Percentiles rank a stretch among this genome's conserved stretches.
These are phyloP conservation scores for Sebastes vulpes DNA, from an alignment of 2,797 vertebrate species.

Conservation along the genomic window DNA sequence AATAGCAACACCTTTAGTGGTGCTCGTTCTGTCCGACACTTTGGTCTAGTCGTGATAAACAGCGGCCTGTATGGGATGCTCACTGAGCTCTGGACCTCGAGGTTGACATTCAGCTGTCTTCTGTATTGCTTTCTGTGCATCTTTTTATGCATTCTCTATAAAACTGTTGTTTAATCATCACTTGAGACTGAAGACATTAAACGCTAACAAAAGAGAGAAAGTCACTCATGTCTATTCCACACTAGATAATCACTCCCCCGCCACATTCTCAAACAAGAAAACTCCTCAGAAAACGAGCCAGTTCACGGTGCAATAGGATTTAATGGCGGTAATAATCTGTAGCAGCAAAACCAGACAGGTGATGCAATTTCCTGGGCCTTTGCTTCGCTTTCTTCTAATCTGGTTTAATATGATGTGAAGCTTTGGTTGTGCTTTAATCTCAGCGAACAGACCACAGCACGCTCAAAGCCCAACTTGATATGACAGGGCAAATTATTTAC, in stretches of 20 bases:
- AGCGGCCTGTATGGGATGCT: neutral
- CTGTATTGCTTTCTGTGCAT: neutral
- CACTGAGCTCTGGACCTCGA: neutral
- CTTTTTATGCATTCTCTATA: neutral
- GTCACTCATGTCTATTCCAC: neutral
- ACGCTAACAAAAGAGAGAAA: neutral
- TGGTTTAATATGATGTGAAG: conserved; percentile 59
- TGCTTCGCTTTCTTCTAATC: conserved; percentile 54
- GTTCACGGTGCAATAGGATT: conserved; percentile 54
- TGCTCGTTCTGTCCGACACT: neutral
- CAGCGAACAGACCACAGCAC: conserved; percentile 26
- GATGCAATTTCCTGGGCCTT: conserved; percentile 56
- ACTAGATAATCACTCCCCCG: conserved; percentile 16
- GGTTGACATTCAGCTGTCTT: neutral
- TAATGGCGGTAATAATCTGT: conserved; percentile 45
- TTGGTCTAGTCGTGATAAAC: neutral
- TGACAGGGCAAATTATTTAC: conserved; percentile 58
- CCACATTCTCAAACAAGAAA: conserved; percentile 13
- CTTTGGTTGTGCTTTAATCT: conserved; percentile 48
- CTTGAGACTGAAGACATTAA: neutral
- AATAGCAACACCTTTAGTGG: neutral
- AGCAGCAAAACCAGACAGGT: conserved; percentile 51
- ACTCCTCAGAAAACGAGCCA: conserved; percentile 23
- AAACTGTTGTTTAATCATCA: conserved; percentile 1
- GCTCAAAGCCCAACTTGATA: conserved; percentile 27